Evolutionary conservation across 2,888 invertebrate genomes (phyloP).

Genomic region (Drosophila maculinotata): DNA sequence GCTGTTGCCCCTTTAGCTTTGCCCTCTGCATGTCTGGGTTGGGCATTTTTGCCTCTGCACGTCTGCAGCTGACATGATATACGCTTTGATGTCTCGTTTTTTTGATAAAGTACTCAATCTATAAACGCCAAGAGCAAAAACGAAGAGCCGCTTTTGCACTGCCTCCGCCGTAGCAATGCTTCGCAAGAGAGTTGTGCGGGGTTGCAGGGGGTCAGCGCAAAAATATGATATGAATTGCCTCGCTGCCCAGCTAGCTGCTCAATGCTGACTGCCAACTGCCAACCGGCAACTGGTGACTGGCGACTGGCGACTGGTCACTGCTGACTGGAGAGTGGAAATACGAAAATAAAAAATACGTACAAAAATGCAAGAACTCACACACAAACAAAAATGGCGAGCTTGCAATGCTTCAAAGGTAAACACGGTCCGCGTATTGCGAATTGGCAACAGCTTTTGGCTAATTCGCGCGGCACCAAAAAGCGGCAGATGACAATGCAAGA

Average conservation of each 20-base stretch:
- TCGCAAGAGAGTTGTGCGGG: neutral
- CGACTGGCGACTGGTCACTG: slow-evolving; percentile 18
- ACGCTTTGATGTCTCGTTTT: slow-evolving; percentile 79
- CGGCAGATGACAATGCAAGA: slow-evolving; percentile 15
- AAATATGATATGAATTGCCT: slow-evolving; percentile 75
- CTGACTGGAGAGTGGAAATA: slow-evolving; percentile 34
- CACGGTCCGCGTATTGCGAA: slow-evolving; percentile 51
- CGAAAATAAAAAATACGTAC: slow-evolving; percentile 20
- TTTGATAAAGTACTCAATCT: slow-evolving; percentile 80
- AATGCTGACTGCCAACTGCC: slow-evolving; percentile 36
- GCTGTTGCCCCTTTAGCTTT: neutral
- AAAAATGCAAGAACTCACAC: slow-evolving; percentile 23
- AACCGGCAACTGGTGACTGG: slow-evolving; percentile 12
- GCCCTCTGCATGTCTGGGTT: slow-evolving; percentile 5
- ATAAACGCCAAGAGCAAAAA: slow-evolving; percentile 76
- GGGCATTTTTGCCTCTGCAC: slow-evolving; percentile 29
- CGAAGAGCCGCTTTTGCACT: slow-evolving; percentile 57
- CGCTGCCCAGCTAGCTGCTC: slow-evolving; percentile 38
- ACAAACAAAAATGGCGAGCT: slow-evolving; percentile 75
- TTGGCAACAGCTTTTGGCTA: slow-evolving; percentile 73
- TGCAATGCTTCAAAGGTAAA: slow-evolving; percentile 74
- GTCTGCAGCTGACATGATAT: slow-evolving; percentile 75
- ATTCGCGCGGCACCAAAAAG: slow-evolving; percentile 66
- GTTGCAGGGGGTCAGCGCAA: slow-evolving; percentile 64
- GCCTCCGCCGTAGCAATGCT: slow-evolving; percentile 16